phyloP scores from a whole-genome alignment of 2,113 vertebrate genomes.

The Nibea albiflora region DNA sequence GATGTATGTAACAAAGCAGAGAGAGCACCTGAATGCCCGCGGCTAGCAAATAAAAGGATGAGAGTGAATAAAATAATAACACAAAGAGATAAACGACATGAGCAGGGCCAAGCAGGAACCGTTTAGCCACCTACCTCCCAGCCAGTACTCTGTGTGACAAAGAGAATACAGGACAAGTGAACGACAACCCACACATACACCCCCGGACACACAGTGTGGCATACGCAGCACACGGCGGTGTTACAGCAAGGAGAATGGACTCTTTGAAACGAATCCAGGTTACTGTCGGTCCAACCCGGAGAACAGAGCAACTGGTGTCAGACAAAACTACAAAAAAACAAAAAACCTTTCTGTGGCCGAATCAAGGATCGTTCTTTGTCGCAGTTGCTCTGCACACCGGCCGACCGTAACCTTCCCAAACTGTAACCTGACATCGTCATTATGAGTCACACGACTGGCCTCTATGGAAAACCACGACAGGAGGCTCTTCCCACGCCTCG shows the following conservation, averaged over 20 bases:
- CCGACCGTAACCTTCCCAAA: conserved; percentile 28
- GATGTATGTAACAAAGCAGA: conserved; percentile 87
- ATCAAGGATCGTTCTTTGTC: neutral
- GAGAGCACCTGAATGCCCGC: conserved; percentile 90
- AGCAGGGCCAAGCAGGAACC: conserved; percentile 93
- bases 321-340: neutral
- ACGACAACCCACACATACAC: conserved; percentile 84
- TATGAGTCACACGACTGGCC: conserved; percentile 39
- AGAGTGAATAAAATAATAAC: conserved; percentile 52
- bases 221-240: conserved; percentile 14
- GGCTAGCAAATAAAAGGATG: conserved; percentile 88
- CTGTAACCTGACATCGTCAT: conserved; percentile 6
- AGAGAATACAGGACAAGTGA: conserved; percentile 88
- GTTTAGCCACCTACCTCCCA: conserved; percentile 99
- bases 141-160: conserved; percentile 99
- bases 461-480: conserved; percentile 13
- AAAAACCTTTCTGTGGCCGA: neutral
- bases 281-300: conserved; percentile 31
- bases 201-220: conserved; percentile 14
- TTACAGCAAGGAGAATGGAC: conserved; percentile 45
- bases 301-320: conserved; percentile 31
- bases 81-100: conserved; percentile 59
- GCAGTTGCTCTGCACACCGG: conserved; percentile 38
- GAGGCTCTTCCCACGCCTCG: conserved; percentile 25
- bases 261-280: conserved; percentile 36